These are phyloP conservation scores for Hippotragus niger DNA, from an alignment of 2,113 vertebrate species.

Conservation along the genomic window DNA sequence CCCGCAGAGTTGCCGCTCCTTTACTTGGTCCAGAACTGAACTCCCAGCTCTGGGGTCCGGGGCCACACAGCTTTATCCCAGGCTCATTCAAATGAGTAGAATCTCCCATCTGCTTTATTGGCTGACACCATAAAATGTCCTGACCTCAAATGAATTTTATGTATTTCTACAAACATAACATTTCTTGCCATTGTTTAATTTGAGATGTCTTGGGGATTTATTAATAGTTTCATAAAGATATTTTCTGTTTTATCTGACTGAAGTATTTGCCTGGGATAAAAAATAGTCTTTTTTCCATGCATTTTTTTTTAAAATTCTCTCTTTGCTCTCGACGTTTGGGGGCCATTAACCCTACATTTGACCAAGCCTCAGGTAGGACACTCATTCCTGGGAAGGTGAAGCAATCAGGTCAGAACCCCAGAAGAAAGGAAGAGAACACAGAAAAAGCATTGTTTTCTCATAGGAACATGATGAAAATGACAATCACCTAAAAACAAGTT, in stretches of 20 bases:
- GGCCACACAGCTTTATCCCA: constrained; percentile 49
- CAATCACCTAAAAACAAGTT: not conserved
- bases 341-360: constrained; percentile 73
- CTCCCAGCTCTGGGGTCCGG: not conserved
- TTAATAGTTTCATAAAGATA: constrained; percentile 86
- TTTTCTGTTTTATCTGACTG: constrained; percentile 82
- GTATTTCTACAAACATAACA: constrained; percentile 86
- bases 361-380: constrained; percentile 62
- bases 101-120: constrained; percentile 79
- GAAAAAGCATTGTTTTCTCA: not conserved
- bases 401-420: not conserved
- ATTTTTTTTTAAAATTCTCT: constrained; percentile 72
- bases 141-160: constrained; percentile 84
- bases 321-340: constrained; percentile 63
- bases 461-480: not conserved
- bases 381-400: not conserved
- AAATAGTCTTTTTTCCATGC: constrained; percentile 87
- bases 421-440: not conserved
- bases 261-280: constrained; percentile 84
- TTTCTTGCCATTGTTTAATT: constrained; percentile 84
- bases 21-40: constrained; percentile 34
- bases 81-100: constrained; percentile 58
- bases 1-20: not conserved
- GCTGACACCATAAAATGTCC: constrained; percentile 80
- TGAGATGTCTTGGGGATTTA: constrained; percentile 86